Conservation (phyloP, 2,797 vertebrate genomes). For the Orientallactaga sibirica region DNA sequence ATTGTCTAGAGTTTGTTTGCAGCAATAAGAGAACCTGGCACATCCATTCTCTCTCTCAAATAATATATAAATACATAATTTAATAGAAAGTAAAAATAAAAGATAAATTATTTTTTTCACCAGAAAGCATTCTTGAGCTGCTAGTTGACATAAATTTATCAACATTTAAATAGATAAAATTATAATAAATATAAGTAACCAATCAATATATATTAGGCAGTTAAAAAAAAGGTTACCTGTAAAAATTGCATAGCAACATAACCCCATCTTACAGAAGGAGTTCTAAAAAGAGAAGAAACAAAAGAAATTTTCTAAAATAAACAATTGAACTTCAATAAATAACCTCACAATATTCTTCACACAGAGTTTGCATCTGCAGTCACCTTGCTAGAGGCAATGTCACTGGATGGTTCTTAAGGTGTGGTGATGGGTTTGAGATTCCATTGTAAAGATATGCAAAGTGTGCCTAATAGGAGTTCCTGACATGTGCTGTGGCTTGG, state of each 20-base stretch:
- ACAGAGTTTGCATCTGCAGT: not conserved
- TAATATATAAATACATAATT: too few species aligned
- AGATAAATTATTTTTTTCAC: not conserved
- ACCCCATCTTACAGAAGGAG: constrained; percentile 94
- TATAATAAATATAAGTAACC: constrained; percentile 17
- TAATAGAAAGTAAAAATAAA: too few species aligned
- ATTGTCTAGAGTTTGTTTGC: too few species aligned
- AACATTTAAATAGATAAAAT: constrained; percentile 33
- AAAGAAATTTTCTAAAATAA: constrained; percentile 49
- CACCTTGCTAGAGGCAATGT: too few species aligned
- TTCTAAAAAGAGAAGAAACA: constrained; percentile 88
- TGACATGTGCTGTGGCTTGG: too few species aligned
- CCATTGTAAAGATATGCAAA: too few species aligned
- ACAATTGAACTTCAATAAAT: not conserved
- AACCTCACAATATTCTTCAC: not conserved
- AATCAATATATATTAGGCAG: not conserved
- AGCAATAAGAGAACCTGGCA: too few species aligned
- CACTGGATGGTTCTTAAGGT: too few species aligned
- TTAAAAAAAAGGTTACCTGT: constrained; percentile 90
- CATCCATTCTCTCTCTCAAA: too few species aligned
- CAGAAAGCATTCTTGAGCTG: not conserved
- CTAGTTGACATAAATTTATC: not conserved
- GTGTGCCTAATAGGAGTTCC: too few species aligned
- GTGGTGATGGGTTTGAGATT: too few species aligned
- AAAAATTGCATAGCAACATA: constrained; percentile 96